phyloP scores from a whole-genome alignment of 35 echinoderm and acorn worm genomes.

The Anneissia japonica region DNA sequence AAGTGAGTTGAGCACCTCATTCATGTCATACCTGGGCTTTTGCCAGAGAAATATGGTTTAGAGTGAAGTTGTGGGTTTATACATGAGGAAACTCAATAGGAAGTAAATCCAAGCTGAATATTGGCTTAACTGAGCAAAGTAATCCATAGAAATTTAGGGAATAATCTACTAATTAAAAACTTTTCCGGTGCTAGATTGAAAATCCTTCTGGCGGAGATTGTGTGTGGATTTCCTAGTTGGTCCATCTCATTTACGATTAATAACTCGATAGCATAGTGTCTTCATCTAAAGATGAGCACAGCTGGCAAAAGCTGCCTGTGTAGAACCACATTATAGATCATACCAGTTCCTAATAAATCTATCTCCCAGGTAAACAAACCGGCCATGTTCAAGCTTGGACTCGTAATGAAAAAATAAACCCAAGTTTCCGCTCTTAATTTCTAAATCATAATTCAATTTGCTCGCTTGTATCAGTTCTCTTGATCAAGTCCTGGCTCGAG shows the following conservation, averaged over 20 bases:
- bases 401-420: background rate
- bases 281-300: background rate
- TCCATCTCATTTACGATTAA: background rate
- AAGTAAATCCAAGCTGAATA: no score
- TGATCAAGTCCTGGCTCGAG: background rate
- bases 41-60: no score
- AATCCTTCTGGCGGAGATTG: background rate
- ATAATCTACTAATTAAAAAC: background rate
- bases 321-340: background rate
- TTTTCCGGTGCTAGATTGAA: background rate
- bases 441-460: background rate
- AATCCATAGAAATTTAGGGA: background rate
- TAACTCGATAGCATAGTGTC: background rate
- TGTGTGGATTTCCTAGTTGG: background rate
- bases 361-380: background rate
- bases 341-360: background rate
- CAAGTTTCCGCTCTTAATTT: background rate
- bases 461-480: background rate
- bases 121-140: background rate
- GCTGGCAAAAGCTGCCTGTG: background rate
- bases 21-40: no score
- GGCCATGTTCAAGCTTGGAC: background rate
- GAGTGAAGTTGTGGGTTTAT: no score
- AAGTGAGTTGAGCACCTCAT: no score
- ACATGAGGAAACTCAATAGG: no score